Percentiles rank a stretch among this genome's conserved stretches.
phyloP scores from a whole-genome alignment of 1,140 invertebrate species.

The Ceratoteleas bidentatus region DNA sequence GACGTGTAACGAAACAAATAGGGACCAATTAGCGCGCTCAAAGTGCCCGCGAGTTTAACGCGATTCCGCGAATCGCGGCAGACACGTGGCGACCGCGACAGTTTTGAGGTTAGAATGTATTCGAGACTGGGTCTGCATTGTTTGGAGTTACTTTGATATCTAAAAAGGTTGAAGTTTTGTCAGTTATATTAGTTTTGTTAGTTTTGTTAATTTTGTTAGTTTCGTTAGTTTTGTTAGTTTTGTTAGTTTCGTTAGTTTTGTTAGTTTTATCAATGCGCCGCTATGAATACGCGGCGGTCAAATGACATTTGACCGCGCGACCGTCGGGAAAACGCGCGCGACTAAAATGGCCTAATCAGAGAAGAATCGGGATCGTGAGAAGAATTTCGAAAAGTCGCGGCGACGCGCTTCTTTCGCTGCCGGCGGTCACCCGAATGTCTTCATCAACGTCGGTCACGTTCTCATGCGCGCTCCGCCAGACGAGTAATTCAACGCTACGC shows the following conservation, averaged over 20 bases:
- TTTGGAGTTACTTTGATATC: too few relatives aligned
- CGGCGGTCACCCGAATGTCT: slow-evolving; percentile 55
- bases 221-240: too few relatives aligned
- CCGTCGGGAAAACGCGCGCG: slow-evolving; percentile 32
- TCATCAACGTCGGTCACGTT: slow-evolving; percentile 62
- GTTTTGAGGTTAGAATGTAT: too few relatives aligned
- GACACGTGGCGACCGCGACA: too few relatives aligned
- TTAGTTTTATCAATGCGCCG: not conserved
- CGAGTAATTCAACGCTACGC: slow-evolving; percentile 49
- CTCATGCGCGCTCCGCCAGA: slow-evolving; percentile 43
- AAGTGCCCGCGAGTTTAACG: slow-evolving; percentile 22
- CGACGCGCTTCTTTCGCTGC: slow-evolving; percentile 59
- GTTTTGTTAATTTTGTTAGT: too few relatives aligned
- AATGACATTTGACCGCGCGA: slow-evolving; percentile 15
- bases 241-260: too few relatives aligned
- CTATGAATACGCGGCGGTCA: slow-evolving; percentile 15
- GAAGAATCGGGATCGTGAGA: slow-evolving; percentile 55
- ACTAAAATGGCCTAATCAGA: slow-evolving; percentile 54
- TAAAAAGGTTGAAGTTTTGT: too few relatives aligned
- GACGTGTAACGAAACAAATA: slow-evolving; percentile 26
- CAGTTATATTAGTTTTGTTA: too few relatives aligned
- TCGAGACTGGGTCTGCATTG: too few relatives aligned
- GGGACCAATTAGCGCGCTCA: slow-evolving; percentile 25
- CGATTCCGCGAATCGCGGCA: slow-evolving; percentile 18
- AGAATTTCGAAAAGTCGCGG: slow-evolving; percentile 48